phyloP scores from a whole-genome alignment of 2,888 invertebrate species.

The Drosophila silvestris region DNA sequence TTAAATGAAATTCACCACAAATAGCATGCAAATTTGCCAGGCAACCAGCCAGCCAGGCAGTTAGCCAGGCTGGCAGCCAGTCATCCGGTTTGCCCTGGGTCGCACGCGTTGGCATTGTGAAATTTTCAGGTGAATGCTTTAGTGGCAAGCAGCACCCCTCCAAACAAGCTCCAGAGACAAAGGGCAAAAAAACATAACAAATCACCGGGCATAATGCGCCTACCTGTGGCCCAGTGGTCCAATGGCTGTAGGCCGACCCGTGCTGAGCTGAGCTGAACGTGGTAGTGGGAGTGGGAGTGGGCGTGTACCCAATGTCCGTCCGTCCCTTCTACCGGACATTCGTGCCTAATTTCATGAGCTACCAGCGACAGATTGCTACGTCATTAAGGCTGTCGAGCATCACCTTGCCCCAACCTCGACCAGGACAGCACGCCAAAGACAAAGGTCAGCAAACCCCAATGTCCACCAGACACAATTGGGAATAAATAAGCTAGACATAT shows the following conservation, averaged over 20 bases:
- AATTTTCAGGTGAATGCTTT: constrained; percentile 73
- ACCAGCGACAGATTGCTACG: constrained; percentile 71
- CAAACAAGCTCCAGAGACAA: constrained; percentile 37
- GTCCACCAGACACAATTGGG: constrained; percentile 28
- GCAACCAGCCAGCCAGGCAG: constrained; percentile 29
- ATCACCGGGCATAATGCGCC: constrained; percentile 72
- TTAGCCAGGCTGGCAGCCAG: constrained; percentile 19
- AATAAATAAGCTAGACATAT: constrained; percentile 30
- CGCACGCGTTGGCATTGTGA: constrained; percentile 58
- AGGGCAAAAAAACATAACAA: constrained; percentile 62
- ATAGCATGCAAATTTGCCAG: constrained; percentile 71
- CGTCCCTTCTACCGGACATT: constrained; percentile 58
- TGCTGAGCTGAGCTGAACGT: not conserved
- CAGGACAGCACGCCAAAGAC: constrained; percentile 13
- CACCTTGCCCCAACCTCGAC: constrained; percentile 3
- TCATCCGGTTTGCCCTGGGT: constrained; percentile 49
- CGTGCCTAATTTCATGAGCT: constrained; percentile 76
- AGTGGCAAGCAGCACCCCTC: constrained; percentile 44
- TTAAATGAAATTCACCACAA: constrained; percentile 73
- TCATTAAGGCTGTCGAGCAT: constrained; percentile 57
- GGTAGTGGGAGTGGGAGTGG: not conserved
- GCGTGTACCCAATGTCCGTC: constrained; percentile 12
- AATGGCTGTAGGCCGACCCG: constrained; percentile 11
- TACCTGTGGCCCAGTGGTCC: constrained; percentile 47
- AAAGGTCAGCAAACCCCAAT: constrained; percentile 32